Base-by-base conservation (phyloP, 2,888 invertebrate species). In the Stegophylla sp. region DNA sequence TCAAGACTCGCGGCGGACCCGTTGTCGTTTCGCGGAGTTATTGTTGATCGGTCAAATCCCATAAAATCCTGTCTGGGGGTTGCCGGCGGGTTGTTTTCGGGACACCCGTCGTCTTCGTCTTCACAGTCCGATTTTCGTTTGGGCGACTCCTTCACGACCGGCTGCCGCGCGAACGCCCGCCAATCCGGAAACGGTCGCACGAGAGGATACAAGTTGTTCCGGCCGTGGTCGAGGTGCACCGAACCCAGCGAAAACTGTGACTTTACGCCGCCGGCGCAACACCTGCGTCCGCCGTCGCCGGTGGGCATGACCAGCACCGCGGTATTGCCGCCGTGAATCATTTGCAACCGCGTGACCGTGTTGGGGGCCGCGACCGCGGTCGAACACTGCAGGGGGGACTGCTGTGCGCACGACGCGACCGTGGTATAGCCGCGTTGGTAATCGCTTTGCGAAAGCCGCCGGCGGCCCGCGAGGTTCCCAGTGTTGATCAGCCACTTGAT, bases 171-270 rank as follows among this genome's bases (percentile, higher is more conserved):
- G 61, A 61, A 28, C 28, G 61, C 61, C 28, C 61, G 28, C 61
- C 61, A 5, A 5, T 61, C 61, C 10, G 75, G 75, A n/a, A 51
- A 75, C 5, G 75, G 75, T 7, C 9, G 48, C 0, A 75, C n/a
- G 4, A 15, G 0, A 28, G 75, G 75, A 7, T 28, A 75, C 34
- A 64, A 26, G 17, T 75, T 75, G 63, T 75, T 75, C 53, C 23
- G 3, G 2, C 75, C 75, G 34, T 75, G 41, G 0, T 17, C 20
- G 7, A 75, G 64, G 17, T 41, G 51, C 17, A 75, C 51, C 17
- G 10, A 12, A 2, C 75, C 75, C 23, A 75, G 23, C 53, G 75
- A 63, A 41, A 75, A 75, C 34, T 59, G 75, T 0, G 48, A 3
- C 56, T 15, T 0, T 9, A 5, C 28, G 15, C 20, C 12, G 48